phyloP scores from a whole-genome alignment of 2,113 vertebrate genomes.

The Phodopus roborovskii region DNA sequence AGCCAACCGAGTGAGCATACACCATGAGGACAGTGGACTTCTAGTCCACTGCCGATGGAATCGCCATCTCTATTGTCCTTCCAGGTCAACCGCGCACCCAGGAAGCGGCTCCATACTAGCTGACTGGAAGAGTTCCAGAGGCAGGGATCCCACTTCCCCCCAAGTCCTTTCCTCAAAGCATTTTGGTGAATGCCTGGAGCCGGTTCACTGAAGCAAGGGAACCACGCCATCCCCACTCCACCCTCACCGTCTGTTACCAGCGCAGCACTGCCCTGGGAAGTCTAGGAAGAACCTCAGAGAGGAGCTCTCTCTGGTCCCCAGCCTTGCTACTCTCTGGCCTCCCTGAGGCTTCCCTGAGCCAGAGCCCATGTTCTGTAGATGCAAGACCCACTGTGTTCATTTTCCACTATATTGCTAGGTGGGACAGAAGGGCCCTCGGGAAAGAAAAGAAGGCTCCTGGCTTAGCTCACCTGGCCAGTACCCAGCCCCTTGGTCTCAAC shows the following conservation, averaged over 20 bases:
- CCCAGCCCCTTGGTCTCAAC: not conserved
- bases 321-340: not conserved
- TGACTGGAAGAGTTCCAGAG: rapidly evolving
- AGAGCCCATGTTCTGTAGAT: not conserved
- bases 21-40: not conserved
- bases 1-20: not conserved
- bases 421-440: not conserved
- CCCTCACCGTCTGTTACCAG: too few species aligned
- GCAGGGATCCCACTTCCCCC: not conserved
- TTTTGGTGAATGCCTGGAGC: not conserved
- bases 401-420: not conserved
- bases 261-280: rapidly evolving
- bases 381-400: not conserved
- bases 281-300: rapidly evolving
- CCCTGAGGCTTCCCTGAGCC: not conserved
- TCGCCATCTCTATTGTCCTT: not conserved
- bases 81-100: not conserved
- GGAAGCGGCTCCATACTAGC: not conserved
- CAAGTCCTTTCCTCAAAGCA: not conserved
- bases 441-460: not conserved
- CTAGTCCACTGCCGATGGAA: not conserved
- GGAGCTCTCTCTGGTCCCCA: not conserved
- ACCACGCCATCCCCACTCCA: too few species aligned
- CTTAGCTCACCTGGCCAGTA: not conserved
- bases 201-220: not conserved